Base-by-base conservation (phyloP, 2,888 invertebrate genomes). In the Exephanes ischioxanthus region DNA sequence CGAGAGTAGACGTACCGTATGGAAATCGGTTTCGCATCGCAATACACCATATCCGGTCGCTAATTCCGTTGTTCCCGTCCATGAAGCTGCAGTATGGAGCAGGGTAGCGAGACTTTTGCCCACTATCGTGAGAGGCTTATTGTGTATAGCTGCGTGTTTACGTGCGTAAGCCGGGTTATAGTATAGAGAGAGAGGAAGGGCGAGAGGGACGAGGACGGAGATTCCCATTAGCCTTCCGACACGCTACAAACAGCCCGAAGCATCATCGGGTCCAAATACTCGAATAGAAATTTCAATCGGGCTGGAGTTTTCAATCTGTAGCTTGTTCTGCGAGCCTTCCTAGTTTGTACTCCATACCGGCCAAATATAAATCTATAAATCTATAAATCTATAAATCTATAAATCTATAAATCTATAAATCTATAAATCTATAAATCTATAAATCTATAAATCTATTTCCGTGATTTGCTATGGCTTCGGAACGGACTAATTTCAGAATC, bases 141-240 rank as follows among this genome's bases (percentile, higher is more conserved):
- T 33, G 63, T 63, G 30, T 63, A 37, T 63, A 63, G 37, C n/a
- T 63, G n/a, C 63, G 30, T 33, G 63, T 63, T 63, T 63, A 37
- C 37, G 37, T 63, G 63, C 30, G 63, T 63, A 63, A 63, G 63
- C 37, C 37, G 63, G 37, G 33, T 33, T 37, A 63, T 63, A 30
- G 16, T 58, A 26, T 11, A 26, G 58, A 22, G 22, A 22, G 58
- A 58, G 45, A 16, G 45, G 16, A 3, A 45, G 45, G 5, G 41
- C 2, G 9, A 11, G 41, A 41, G 41, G 41, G 9, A 41, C 9
- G 41, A 41, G 41, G n/a, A 53, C 16, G 53, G 53, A 53, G 19
- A n/a, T 33, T 33, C 33, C 30, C 63, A 63, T 63, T 63, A 63
- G 30, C 63, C 33, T 30, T 33, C 26, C 63, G 63, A 63, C 30